Evolutionary conservation across 2,113 vertebrate genomes (phyloP), one percentile per base, ranked within the genome.

Genomic region (Circaetus gallicus): DNA sequence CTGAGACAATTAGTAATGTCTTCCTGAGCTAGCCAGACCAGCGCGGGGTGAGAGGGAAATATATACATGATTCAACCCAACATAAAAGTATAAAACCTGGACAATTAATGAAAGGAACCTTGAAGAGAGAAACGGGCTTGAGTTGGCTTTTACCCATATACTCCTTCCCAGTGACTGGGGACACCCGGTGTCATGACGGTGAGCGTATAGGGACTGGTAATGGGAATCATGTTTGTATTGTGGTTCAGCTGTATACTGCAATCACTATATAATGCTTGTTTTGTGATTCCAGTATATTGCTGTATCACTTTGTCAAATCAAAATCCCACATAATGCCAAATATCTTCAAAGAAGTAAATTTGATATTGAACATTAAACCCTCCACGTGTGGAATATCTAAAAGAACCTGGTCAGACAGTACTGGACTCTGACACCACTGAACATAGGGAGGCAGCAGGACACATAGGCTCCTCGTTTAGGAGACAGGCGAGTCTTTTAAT

Each of bases 41-140:
- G 26, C 1, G 0, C 8, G 13, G 58, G 25, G 5, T 0, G 6
- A 79, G n/a, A 6, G 21, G 14, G 5, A 56, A 69, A 28, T 7
- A 9, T 2, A 34, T 26, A n/a, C 24, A 5, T 16, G 8, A 7
- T 47, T 73, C 16, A 61, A 50, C 6, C 4, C 29, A 69, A 42
- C 15, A 32, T 49, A 52, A 62, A 56, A 49, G 4, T 21, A 32
- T 22, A n/a, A 85, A 82, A 52, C 16, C 4, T 32, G 32, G 40
- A n/a, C 11, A 78, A 18, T 6, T 42, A 82, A 66, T 53, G 14
- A 79, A 71, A 89, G 34, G 10, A 91, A n/a, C 26, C 42, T 32
- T 12, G 34, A 82, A 77, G 6, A 56, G 16, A 73, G 21, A 67
- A 67, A 21, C 6, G 6, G 4, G 3, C 13, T 78, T 45, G 5